Evolutionary conservation across 2,888 invertebrate genomes (phyloP), one percentile per base, ranked within the genome.

Genomic region (Apodemia hepburni): DNA sequence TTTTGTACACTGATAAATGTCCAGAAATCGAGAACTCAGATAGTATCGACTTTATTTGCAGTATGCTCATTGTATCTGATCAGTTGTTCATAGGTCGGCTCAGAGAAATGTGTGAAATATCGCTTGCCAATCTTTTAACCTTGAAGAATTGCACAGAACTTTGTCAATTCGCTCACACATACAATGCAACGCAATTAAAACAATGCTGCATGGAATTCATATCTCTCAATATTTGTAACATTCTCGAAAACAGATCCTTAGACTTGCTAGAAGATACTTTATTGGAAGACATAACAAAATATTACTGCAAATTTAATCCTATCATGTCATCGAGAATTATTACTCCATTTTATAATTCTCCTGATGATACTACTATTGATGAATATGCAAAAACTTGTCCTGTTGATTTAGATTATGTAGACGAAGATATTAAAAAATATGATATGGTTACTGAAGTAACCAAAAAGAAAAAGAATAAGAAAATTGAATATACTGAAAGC

Each of bases 81-180:
- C 97, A 97, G 74, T 92, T 97, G 42, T 94, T 97, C 68, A 93
- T 97, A 7, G 87, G 92, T 1, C 84, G 95, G 12, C 87, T 98
- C 11, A 93, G 95, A 69, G 94, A 95, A 78, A 92, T 95, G 81
- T 95, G 96, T 82, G 96, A 96, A 80, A 85, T 93, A 2, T 85
- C 94, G 0, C 80, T 97, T 42, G 91, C 94, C 0, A 92, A 93
- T 65, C 83, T 94, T 63, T 85, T 97, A 3, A 95, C 94, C 0
- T 83, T 97, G 64, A 95, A 94, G 75, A 97, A 97, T 82, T 96
- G 94, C 64, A 92, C 94, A 0, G 95, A 97, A 72, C 87, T 97
- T 65, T 86, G 97, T 63, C 94, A 96, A 73, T 94, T 97, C 74
- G 94, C 97, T 0, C 92, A 93, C 68, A 92, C 94, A 11, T 97